Base-by-base conservation (phyloP, 2,797 vertebrate species). In the Gambusia yucatana region DNA sequence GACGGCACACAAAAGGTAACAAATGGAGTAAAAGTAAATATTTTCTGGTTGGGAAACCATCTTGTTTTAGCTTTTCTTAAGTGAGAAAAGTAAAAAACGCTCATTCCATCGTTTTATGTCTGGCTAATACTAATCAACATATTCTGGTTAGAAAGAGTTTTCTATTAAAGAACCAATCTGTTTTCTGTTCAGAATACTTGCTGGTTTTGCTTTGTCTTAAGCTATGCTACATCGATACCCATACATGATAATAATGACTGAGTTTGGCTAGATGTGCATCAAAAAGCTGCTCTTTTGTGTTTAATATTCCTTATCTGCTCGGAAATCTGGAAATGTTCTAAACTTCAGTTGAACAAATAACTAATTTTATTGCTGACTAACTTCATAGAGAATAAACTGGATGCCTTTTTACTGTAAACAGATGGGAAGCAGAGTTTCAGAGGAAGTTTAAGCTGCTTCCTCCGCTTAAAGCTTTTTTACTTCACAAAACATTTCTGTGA, bases 361-460 rank as follows among this genome's bases (percentile, higher is more conserved):
- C 11, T 11, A 39, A 22, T 25, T 25, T 67, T 25, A 41, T 67
- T 25, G 11, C 7, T 25, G 6, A 39, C 61, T 65, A 20, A 39
- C 61, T 82, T 57, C 6, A 78, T 13, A 33, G 70, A 75, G 55
- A 36, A 20, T 41, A 28, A 20, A 14, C 0, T 14, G 43, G 63
- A 74, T 84, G 78, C 76, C 44, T 36, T 55, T 28, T 52, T 47
- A 65, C 4, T 73, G 41, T 48, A 50, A 57, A 44, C 0, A 46
- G 3, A 47, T 77, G 88, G 89, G 86, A 91, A 91, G 81, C 83
- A 77, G 82, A 57, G 10, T 22, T 69, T 43, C 39, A 72, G 80
- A 84, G 92, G 86, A 90, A 89, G 91, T 91, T 80, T 70, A 78
- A 78, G 48, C 74, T 4, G 75, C 80, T 93, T 91, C 88, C 89